Conservation (phyloP, 2,113 vertebrate genomes). For the Toxotes jaculatrix region DNA sequence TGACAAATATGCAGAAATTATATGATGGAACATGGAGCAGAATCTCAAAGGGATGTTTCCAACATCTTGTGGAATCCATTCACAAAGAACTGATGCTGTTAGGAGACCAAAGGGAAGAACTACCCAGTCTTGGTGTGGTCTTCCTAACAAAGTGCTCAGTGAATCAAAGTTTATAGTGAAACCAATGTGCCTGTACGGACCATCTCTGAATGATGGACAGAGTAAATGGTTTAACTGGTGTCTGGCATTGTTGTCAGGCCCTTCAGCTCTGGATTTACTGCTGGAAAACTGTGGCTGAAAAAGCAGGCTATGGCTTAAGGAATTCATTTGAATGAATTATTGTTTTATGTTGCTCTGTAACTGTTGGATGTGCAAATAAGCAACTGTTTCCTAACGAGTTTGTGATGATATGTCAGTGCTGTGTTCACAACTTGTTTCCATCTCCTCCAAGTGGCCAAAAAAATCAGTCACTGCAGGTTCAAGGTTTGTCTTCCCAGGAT, state of each 20-base stretch:
- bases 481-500: too few species aligned
- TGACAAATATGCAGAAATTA: background rate
- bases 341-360: too few species aligned
- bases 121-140: background rate
- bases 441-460: too few species aligned
- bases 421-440: too few species aligned
- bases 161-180: background rate
- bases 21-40: background rate
- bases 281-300: slow-evolving; percentile 9
- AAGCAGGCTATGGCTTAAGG: background rate
- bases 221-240: background rate
- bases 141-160: background rate
- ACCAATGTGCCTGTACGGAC: background rate
- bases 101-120: too few species aligned
- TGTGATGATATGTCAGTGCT: too few species aligned
- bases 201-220: background rate
- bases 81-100: too few species aligned
- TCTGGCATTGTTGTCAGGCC: background rate
- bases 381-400: too few species aligned
- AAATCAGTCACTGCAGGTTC: too few species aligned
- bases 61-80: background rate
- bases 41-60: background rate
- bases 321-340: background rate
- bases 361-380: too few species aligned
- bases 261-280: background rate